Percentiles rank a stretch among this genome's conserved stretches.
Evolutionary conservation across 2,888 invertebrate genomes (phyloP).

Genomic region (Oscheius sp.): DNA sequence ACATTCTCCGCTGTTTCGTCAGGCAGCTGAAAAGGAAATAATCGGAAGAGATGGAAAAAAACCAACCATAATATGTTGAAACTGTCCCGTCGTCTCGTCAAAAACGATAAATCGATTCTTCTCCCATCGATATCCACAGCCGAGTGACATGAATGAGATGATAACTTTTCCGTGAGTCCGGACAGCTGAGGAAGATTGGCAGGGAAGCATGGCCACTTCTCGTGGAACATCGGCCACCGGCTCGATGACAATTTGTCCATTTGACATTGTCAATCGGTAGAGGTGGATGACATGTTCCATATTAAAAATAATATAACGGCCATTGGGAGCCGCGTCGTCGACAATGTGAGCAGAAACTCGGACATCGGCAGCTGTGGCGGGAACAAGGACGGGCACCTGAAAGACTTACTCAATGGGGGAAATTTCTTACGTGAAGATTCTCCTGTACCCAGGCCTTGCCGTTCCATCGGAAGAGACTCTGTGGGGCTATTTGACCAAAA

Average conservation of each 20-base stretch:
- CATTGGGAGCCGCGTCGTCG: not conserved
- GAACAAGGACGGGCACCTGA: not conserved
- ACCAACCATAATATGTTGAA: slow-evolving; percentile 35
- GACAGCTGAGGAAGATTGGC: slow-evolving; percentile 41
- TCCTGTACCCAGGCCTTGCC: slow-evolving; percentile 46
- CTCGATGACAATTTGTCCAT: slow-evolving; percentile 17
- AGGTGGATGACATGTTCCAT: slow-evolving; percentile 1
- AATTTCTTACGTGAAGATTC: slow-evolving; percentile 35
- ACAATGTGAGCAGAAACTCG: slow-evolving; percentile 3
- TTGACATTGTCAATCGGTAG: not conserved
- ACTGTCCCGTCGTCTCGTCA: slow-evolving; percentile 39
- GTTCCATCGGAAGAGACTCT: slow-evolving; percentile 47
- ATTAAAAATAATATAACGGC: slow-evolving; percentile 4
- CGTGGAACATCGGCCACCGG: slow-evolving; percentile 19
- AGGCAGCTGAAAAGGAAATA: not conserved
- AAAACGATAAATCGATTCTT: slow-evolving; percentile 44
- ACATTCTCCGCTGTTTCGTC: not conserved
- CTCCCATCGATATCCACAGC: slow-evolving; percentile 61
- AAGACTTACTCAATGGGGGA: not conserved
- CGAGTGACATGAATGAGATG: slow-evolving; percentile 54
- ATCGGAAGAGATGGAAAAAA: not conserved
- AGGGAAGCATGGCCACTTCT: slow-evolving; percentile 41
- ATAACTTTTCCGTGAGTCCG: slow-evolving; percentile 43
- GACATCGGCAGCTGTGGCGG: not conserved
- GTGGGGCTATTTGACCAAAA: slow-evolving; percentile 45